Conservation (phyloP, 2,888 invertebrate species). For the Oasisia sp. region DNA sequence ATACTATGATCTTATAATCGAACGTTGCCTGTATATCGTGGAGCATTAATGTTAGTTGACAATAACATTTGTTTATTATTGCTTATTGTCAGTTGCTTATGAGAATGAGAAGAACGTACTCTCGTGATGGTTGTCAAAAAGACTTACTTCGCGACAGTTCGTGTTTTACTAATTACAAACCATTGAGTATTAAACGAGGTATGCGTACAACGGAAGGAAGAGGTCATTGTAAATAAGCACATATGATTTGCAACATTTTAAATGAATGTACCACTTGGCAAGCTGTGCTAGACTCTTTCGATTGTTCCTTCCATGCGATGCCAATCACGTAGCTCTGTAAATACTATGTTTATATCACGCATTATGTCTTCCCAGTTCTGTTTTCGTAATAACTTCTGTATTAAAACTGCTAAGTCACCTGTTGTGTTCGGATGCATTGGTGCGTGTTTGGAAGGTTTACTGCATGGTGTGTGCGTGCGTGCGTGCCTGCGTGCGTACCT, state of each 20-base stretch:
- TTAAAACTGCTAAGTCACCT: neutral
- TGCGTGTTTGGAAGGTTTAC: neutral
- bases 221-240: neutral
- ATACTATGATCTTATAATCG: neutral
- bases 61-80: neutral
- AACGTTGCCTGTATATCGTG: neutral
- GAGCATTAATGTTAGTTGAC: neutral
- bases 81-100: neutral
- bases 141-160: too few species aligned
- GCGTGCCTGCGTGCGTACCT: too few species aligned
- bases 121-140: too few species aligned
- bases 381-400: slow-evolving; percentile 3
- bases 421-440: neutral
- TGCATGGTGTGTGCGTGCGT: neutral
- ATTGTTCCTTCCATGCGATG: neutral
- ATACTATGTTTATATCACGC: neutral
- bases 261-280: neutral
- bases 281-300: neutral
- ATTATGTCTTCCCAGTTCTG: neutral
- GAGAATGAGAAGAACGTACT: too few species aligned
- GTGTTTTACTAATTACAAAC: too few species aligned
- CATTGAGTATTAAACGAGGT: too few species aligned
- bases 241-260: neutral
- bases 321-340: neutral
- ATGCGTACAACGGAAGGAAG: neutral